A percentile compares a stretch with the other conserved stretches of the same genome.
Conservation (phyloP, 2,113 vertebrate genomes). For the Cercopithecus mona region DNA sequence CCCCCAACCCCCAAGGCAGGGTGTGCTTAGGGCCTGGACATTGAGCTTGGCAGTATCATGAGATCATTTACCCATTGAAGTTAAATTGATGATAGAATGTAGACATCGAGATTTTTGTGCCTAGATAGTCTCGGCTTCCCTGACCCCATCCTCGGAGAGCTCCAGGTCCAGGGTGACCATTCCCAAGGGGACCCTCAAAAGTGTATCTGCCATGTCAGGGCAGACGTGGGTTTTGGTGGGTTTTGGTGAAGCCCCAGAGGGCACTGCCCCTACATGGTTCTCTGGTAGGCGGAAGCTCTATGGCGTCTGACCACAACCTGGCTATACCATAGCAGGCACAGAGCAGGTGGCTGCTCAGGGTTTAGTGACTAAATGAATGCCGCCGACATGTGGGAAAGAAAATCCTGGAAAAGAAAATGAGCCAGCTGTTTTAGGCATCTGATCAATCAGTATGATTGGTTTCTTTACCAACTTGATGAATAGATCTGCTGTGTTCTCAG, state of each 20-base stretch:
- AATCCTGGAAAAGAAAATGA: background rate
- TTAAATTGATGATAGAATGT: background rate
- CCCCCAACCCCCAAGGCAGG: background rate
- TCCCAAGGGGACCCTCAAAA: background rate
- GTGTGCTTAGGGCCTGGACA: too few species aligned
- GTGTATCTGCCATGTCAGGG: accelerated
- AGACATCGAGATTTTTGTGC: background rate
- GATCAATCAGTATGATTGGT: background rate
- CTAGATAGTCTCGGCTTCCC: background rate
- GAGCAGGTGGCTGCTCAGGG: background rate
- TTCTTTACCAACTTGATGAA: background rate
- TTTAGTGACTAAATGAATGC: background rate
- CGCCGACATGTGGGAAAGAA: background rate
- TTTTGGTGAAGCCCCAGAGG: background rate
- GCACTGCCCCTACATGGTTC: background rate
- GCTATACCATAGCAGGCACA: background rate
- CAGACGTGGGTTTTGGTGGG: background rate
- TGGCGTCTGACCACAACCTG: background rate
- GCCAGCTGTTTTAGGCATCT: too few species aligned
- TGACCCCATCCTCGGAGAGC: too few species aligned
- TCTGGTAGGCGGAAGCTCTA: too few species aligned
- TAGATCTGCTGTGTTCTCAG: background rate
- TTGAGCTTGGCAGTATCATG: background rate
- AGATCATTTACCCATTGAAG: background rate
- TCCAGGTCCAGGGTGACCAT: background rate